Conservation (phyloP, 2,797 vertebrate species). For the Parotocinclus haroldoi region DNA sequence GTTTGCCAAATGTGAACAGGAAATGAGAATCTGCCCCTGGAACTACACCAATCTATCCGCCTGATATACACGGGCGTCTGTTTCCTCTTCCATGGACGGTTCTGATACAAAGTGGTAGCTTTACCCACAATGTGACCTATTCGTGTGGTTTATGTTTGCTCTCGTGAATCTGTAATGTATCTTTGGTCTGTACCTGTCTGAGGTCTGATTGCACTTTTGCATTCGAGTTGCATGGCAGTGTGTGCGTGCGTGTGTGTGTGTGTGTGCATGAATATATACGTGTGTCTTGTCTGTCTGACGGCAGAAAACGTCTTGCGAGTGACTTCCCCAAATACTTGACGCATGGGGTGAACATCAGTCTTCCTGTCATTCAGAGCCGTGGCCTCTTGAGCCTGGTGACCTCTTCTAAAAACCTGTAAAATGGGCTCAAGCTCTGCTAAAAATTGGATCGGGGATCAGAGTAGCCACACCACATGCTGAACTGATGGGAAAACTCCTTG, state of each 20-base stretch:
- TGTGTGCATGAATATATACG: slow-evolving; percentile 32
- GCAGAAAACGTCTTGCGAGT: slow-evolving; percentile 35
- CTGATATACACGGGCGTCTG: slow-evolving; percentile 45
- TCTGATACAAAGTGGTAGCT: slow-evolving; percentile 29
- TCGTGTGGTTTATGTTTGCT: slow-evolving; percentile 50
- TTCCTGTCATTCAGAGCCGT: slow-evolving; percentile 67
- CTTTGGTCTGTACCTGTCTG: slow-evolving; percentile 42
- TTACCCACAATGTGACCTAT: slow-evolving; percentile 39
- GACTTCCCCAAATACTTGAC: slow-evolving; percentile 52
- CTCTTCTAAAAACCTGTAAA: slow-evolving; percentile 53
- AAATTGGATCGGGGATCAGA: slow-evolving; percentile 39
- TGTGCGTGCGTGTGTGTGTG: slow-evolving; percentile 47
- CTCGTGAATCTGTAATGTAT: slow-evolving; percentile 49
- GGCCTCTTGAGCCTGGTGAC: slow-evolving; percentile 60
- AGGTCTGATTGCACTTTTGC: slow-evolving; percentile 42
- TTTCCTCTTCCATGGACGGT: slow-evolving; percentile 38
- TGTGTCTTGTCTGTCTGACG: slow-evolving; percentile 1
- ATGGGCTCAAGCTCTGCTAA: slow-evolving; percentile 53
- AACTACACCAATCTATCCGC: slow-evolving; percentile 54
- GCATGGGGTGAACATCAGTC: slow-evolving; percentile 62
- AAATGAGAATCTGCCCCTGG: slow-evolving; percentile 24
- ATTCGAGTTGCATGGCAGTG: slow-evolving; percentile 61
- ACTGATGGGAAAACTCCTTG: neutral
- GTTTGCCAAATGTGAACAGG: slow-evolving; percentile 35
- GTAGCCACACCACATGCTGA: slow-evolving; percentile 15